Conservation (phyloP, 2,113 vertebrate species). For the Entelurus aequoreus region DNA sequence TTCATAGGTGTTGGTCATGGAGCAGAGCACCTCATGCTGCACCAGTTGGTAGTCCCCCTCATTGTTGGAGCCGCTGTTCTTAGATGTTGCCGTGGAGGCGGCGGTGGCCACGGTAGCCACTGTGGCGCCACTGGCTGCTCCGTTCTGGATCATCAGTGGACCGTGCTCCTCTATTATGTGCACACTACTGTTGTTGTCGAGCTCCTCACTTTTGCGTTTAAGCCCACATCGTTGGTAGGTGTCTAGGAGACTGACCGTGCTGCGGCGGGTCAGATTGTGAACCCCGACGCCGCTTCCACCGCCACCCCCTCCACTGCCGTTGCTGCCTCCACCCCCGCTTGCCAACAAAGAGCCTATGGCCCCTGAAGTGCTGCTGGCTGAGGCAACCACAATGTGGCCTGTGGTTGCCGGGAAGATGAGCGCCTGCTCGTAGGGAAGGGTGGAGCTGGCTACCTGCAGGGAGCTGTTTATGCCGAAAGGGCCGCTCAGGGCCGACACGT, state of each 20-base stretch:
- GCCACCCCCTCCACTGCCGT: constrained; percentile 76
- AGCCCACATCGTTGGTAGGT: constrained; percentile 99
- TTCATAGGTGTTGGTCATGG: constrained; percentile 98
- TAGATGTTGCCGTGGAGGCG: constrained; percentile 91
- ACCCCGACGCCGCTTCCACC: constrained; percentile 76
- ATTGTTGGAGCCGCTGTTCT: constrained; percentile 93
- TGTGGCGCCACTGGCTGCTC: constrained; percentile 82
- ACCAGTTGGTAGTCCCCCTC: constrained; percentile 98
- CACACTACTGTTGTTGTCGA: constrained; percentile 93
- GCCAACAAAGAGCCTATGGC: constrained; percentile 81
- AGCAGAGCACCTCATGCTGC: constrained; percentile 97
- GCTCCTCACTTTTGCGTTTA: constrained; percentile 98
- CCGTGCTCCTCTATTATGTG: constrained; percentile 92
- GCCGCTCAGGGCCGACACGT: constrained; percentile 74
- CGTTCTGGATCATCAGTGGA: constrained; percentile 90
- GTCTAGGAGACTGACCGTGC: constrained; percentile 96
- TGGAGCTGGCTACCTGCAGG: constrained; percentile 83
- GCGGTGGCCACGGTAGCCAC: constrained; percentile 83
- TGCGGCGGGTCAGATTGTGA: constrained; percentile 96
- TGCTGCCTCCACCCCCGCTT: constrained; percentile 81
- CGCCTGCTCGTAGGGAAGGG: constrained; percentile 92
- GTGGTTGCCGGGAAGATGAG: constrained; percentile 92
- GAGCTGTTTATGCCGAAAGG: constrained; percentile 87
- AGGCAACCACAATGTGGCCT: constrained; percentile 90
- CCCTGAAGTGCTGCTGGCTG: constrained; percentile 87